Conservation (phyloP, 2,888 invertebrate genomes). For the Brachypalpus laphriformis region DNA sequence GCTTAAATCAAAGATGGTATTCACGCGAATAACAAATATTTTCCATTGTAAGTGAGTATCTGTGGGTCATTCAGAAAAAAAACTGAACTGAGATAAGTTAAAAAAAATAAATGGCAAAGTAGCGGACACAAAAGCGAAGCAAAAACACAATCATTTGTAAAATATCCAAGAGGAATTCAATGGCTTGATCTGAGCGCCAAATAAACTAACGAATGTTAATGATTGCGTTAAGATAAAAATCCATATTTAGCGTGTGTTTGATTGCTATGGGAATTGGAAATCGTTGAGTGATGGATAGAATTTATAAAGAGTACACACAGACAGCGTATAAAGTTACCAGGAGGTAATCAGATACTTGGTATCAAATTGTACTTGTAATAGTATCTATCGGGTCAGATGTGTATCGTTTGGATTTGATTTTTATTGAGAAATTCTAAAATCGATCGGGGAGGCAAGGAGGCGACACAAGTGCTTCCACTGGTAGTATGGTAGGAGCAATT, state of each 20-base stretch:
- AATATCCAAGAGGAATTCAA: constrained; percentile 17
- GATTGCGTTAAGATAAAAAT: constrained; percentile 32
- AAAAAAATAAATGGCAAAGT: background rate
- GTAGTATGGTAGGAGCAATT: too few relatives aligned
- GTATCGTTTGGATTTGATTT: too few relatives aligned
- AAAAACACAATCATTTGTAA: background rate
- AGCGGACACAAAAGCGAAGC: background rate
- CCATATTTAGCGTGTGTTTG: background rate
- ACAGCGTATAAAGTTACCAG: too few relatives aligned
- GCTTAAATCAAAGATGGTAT: constrained; percentile 39
- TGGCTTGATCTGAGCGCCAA: constrained; percentile 6
- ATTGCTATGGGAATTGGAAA: background rate
- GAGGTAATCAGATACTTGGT: constrained; percentile 7
- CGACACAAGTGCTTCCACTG: too few relatives aligned
- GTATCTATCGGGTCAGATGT: background rate
- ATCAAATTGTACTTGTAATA: constrained; percentile 5
- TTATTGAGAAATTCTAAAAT: too few relatives aligned
- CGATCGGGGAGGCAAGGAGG: too few relatives aligned
- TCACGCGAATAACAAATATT: constrained; percentile 51
- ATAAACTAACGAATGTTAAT: constrained; percentile 1
- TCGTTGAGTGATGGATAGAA: background rate
- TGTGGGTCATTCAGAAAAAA: background rate
- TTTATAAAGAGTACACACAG: background rate
- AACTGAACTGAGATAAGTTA: background rate
- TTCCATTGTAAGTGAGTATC: background rate